These are phyloP conservation scores for Heliothis subflexa DNA, from an alignment of 1,140 invertebrate species.

Conservation along the genomic window DNA sequence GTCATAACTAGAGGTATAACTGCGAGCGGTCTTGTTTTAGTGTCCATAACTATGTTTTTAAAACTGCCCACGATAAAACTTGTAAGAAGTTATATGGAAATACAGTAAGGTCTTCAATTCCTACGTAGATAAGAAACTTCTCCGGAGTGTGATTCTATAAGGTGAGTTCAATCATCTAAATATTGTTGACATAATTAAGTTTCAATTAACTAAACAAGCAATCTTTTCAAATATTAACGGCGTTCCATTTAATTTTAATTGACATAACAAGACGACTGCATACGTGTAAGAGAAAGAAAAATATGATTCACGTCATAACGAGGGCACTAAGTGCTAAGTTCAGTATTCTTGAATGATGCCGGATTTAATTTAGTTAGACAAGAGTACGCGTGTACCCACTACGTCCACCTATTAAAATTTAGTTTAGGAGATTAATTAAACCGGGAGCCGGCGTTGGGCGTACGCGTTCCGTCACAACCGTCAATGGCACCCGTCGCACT, in stretches of 20 bases:
- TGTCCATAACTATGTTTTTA: neutral
- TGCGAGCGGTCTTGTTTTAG: neutral
- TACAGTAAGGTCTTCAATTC: too few species aligned
- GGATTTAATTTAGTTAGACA: conserved; percentile 67
- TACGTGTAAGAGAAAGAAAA: conserved; percentile 28
- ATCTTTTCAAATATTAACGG: neutral
- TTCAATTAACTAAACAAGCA: neutral
- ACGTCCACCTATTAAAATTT: conserved; percentile 74
- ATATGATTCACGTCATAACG: conserved; percentile 55
- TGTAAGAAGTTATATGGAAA: too few species aligned
- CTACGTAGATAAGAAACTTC: neutral
- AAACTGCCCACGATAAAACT: too few species aligned
- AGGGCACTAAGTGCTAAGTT: conserved; percentile 54
- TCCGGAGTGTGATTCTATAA: neutral
- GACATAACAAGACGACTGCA: conserved; percentile 15
- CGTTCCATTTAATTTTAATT: conserved; percentile 18
- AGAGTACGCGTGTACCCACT: conserved; percentile 59
- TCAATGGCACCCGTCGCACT: conserved; percentile 75
- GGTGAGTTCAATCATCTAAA: neutral
- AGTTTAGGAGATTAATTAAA: conserved; percentile 82
- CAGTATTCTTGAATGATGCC: conserved; percentile 64
- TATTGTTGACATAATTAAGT: neutral
- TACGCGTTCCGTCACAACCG: conserved; percentile 71
- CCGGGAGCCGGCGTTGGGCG: conserved; percentile 59
- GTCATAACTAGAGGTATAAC: neutral